These are phyloP conservation scores for Ctenicera cuprea DNA, from an alignment of 2,888 invertebrate genomes.

Conservation along the genomic window DNA sequence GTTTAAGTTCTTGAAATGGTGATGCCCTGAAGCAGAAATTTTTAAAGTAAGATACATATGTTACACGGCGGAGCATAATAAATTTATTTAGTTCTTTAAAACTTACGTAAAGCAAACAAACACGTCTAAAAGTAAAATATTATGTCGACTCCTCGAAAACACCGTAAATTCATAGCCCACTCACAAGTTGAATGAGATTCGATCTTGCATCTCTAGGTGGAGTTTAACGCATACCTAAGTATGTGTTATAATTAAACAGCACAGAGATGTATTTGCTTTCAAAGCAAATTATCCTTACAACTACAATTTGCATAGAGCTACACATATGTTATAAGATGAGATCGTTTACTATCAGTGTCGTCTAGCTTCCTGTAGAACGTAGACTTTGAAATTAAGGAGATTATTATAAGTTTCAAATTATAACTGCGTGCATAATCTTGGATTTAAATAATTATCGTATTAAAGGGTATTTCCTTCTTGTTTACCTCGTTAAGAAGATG, in stretches of 20 bases:
- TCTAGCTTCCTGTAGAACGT: too few species aligned
- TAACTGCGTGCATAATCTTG: background rate
- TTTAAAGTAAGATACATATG: conserved; percentile 34
- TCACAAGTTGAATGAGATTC: conserved; percentile 54
- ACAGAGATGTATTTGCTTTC: conserved; percentile 48
- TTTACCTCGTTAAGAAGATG: too few species aligned
- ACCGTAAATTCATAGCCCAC: conserved; percentile 55
- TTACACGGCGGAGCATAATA: conserved; percentile 28
- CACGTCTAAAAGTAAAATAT: conserved; percentile 43
- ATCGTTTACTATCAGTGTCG: conserved; percentile 3
- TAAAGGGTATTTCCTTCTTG: background rate
- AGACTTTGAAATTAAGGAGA: conserved; percentile 1
- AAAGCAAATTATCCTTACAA: conserved; percentile 45
- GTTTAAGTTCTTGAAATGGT: background rate
- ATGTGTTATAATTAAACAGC: conserved; percentile 52
- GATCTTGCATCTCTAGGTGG: conserved; percentile 53
- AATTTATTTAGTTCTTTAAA: conserved; percentile 39
- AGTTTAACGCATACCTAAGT: conserved; percentile 44
- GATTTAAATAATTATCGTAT: background rate
- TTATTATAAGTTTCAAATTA: background rate
- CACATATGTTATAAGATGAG: conserved; percentile 22
- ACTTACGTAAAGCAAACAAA: conserved; percentile 41
- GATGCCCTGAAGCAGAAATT: background rate
- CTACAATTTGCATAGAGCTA: conserved; percentile 47
- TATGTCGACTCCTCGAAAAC: conserved; percentile 45